Evolutionary conservation across 2,797 vertebrate genomes (phyloP).

Genomic region (Sus cebifrons): DNA sequence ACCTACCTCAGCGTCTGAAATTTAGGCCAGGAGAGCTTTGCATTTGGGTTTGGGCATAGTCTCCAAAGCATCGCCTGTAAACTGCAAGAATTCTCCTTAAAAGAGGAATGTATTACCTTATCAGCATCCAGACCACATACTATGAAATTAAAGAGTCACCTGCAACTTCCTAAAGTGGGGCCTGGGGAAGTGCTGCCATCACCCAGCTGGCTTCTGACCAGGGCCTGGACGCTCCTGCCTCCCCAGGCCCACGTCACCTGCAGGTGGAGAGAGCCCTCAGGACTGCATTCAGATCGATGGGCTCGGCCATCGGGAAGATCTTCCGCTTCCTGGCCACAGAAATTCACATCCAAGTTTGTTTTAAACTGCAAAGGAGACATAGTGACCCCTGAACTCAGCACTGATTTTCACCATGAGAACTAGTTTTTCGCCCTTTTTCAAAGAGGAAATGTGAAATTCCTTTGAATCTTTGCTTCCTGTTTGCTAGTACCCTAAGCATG

Average conservation of each 20-base stretch:
- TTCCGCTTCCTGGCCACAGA: neutral
- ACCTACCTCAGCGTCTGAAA: slow-evolving; percentile 42
- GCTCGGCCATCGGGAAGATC: neutral
- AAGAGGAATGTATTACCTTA: slow-evolving; percentile 6
- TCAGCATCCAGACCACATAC: neutral
- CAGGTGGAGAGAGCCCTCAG: neutral
- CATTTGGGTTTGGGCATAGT: neutral
- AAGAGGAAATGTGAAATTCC: slow-evolving; percentile 25
- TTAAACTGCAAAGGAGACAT: neutral
- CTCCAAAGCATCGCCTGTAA: slow-evolving; percentile 64
- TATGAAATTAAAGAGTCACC: slow-evolving; percentile 16
- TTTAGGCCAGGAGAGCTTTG: slow-evolving; percentile 47
- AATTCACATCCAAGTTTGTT: slow-evolving; percentile 8
- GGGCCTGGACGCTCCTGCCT: neutral
- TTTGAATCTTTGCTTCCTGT: neutral
- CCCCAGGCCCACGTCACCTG: neutral
- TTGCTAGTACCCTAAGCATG: neutral
- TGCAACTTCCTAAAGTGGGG: neutral
- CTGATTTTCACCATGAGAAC: neutral
- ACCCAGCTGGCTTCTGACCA: neutral
- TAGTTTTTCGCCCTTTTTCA: neutral
- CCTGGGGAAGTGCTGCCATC: neutral
- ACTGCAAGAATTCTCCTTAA: slow-evolving; percentile 27
- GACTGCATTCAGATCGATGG: neutral
- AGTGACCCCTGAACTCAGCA: neutral